Base-by-base conservation (phyloP, 2,797 vertebrate species). In the Argyrosomus regius region DNA sequence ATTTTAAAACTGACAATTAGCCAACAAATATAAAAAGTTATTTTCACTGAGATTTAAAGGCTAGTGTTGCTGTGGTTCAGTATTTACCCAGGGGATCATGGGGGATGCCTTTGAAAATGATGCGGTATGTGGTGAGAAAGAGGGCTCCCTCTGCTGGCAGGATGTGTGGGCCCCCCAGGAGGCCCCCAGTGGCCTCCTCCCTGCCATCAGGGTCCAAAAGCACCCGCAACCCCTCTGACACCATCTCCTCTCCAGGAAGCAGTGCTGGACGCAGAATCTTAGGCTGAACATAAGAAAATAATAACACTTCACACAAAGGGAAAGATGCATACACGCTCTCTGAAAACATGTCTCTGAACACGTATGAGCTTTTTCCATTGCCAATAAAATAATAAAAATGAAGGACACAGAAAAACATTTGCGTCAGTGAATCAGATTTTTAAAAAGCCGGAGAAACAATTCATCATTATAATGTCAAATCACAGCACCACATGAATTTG, bases 121-220 rank as follows among this genome's bases (percentile, higher is more conserved):
- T 96, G 70, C 98, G 96, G 87, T 99, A 99, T 20, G 97, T 98
- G 64, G 98, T 99, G 78, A 99, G 98, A 88, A 99, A 99, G 59
- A 99, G 95, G 20, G 98, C 98, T 78, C 98, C 98, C 96, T 99
- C 98, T 93, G 98, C 98, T 77, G 98, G 98, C 22, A 99, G 95
- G 87, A 99, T 98, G 87, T 98, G 98, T 58, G 98, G 98, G 1
- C 98, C 98, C 90, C 98, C 98, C 28, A 98, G 93, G 59, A 98
- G 94, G 14, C 98, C 98, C 79, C 98, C 98, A 0, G 97, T 97
- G 56, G 98, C 97, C 84, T 99, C 98, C 85, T 99, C 98, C 83
- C 98, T 95, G 62, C 98, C 98, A 14, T 99, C 98, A 54, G 97
- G 96, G 88, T 99, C 98, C 79, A 99, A 91, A 1, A 99, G 93